Base-by-base conservation (phyloP, 2,113 vertebrate genomes). In the Cottus gobio region DNA sequence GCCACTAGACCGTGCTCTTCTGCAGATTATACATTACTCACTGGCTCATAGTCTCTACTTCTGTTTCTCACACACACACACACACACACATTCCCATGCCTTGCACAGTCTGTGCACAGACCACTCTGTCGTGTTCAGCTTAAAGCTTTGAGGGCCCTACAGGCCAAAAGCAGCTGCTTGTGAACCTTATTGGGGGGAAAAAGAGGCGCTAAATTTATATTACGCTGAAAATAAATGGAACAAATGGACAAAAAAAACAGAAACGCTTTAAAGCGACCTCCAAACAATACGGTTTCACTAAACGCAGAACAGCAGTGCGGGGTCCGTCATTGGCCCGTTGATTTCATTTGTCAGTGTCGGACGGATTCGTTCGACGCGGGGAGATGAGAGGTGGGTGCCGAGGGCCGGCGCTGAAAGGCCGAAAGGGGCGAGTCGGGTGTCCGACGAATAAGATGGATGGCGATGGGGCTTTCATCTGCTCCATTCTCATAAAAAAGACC, bases 1-100 rank as follows among this genome's bases (percentile, higher is more conserved):
- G 75, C 96, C 96, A 92, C 96, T 96, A 97, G 97, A 95, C 95
- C 95, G 96, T 96, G 96, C 96, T 97, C 96, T 96, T 97, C 94
- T 95, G 95, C 93, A 96, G 96, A 92, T 96, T 96, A 96, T 96
- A 48, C 84, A 63, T 18, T 28, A 71, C 72, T 86, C 87, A 83
- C 57, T 60, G 39, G 15, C 60, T 86, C 60, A 72, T 60, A 76
- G 48, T 44, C 65, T 3, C 20, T 37, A n/a, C 71, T 52, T 50
- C 36, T 52, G 52, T 73, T 52, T 30, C 66, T 56, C 80, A 67
- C 83, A 65, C 66, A 79, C 66, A 86, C 82, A 75, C 83, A 71
- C 66, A 82, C 82, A 75, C 83, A 71, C 66, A 79, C 66, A 87
- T 85, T 74, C 63, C 75, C 71, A 52, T 79, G 71, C 72, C 26